Percentiles rank a stretch among this genome's conserved stretches.
Conservation (phyloP, 2,113 vertebrate genomes). For the Vanacampus margaritifer region DNA sequence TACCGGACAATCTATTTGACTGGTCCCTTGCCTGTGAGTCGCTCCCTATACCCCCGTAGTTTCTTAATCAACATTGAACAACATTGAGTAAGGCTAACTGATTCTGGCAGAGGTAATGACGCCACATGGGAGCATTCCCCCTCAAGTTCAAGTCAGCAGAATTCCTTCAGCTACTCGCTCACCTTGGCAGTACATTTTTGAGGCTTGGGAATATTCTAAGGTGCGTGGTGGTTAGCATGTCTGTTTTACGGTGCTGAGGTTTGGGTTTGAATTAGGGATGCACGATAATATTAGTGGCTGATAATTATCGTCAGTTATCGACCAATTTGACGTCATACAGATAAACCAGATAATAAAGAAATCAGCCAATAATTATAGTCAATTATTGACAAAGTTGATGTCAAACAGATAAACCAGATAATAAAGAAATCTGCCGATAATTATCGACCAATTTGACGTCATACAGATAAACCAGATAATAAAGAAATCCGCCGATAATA, state of each 20-base stretch:
- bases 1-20: not conserved
- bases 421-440: too few species aligned
- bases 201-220: not conserved
- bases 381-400: too few species aligned
- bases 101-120: constrained; percentile 52
- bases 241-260: not conserved
- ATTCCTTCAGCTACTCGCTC: constrained; percentile 36
- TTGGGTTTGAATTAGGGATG: too few species aligned
- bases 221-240: not conserved
- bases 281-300: too few species aligned
- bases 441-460: too few species aligned
- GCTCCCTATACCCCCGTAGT: constrained; percentile 3
- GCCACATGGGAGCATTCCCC: constrained; percentile 52
- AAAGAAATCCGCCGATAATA: too few species aligned
- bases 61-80: constrained; percentile 62
- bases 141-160: constrained; percentile 44
- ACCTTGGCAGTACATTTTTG: not conserved
- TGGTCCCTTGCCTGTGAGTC: not conserved
- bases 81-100: constrained; percentile 62
- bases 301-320: too few species aligned
- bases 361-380: too few species aligned
- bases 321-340: too few species aligned
- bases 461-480: too few species aligned
- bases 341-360: too few species aligned
- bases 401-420: too few species aligned